Percentiles rank a stretch among this genome's conserved stretches.
Evolutionary conservation across 1,140 invertebrate species (phyloP).

Genomic region (Achatina immaculata): DNA sequence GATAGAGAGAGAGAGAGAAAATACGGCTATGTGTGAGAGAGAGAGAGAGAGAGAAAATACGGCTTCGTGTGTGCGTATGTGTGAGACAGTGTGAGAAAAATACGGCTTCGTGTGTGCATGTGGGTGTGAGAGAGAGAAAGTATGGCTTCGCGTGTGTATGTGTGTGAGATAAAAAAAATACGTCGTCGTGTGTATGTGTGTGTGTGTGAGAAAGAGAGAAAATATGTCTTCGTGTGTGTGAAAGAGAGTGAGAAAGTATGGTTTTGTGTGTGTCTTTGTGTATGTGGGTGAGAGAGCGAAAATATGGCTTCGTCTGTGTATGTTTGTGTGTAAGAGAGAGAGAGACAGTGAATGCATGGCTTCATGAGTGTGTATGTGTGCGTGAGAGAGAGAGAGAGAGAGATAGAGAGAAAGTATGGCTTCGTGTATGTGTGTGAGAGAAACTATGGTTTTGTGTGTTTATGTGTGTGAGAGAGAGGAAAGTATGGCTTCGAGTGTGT

Average conservation of each 20-base stretch:
- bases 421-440: not conserved
- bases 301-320: not conserved
- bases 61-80: not conserved
- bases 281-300: not conserved
- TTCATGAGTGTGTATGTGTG: not conserved
- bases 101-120: not conserved
- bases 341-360: not conserved
- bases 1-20: not conserved
- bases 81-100: constrained; percentile 11
- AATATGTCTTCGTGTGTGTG: no score
- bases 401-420: no score
- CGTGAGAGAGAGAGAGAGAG: not conserved
- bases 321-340: not conserved
- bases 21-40: not conserved
- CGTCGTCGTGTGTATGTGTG: no score
- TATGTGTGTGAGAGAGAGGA: not conserved
- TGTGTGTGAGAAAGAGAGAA: not conserved
- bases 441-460: not conserved
- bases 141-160: no score
- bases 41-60: not conserved
- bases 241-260: constrained; percentile 8
- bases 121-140: not conserved
- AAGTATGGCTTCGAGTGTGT: no score
- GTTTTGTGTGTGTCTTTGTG: no score
- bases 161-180: no score